Evolutionary conservation across 2,797 vertebrate genomes (phyloP), one percentile per base, ranked within the genome.

Genomic region (Arnoldichthys spilopterus): DNA sequence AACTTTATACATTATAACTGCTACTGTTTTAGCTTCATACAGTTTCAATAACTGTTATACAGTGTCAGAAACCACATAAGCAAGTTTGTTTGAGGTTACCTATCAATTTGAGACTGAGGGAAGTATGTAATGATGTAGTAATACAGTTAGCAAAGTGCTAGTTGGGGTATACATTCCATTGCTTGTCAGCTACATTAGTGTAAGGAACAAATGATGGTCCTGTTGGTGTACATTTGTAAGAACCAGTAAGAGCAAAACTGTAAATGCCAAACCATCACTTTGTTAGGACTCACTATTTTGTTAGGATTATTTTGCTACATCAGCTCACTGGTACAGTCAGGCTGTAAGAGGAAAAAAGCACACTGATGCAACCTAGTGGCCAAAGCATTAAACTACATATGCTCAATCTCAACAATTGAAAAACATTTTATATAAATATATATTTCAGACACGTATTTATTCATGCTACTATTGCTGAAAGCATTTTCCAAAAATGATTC

Each of bases 291-390:
- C 4, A 20, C 6, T 12, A 2, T 45, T 30, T 22, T 34, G 11
- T 1, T 26, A 13, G 56, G 24, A 28, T 26, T 8, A n/a, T 2
- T 22, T 34, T 70, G 66, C 67, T 30, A 32, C 28, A 51, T 70
- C 32, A 72, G 51, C 20, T 22, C 6, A 22, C 37, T 34, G 8
- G 4, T 37, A n/a, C 16, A 16, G 32, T 8, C 62, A 30, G 7
- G 13, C 15, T 51, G 43, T 18, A 30, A 6, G 20, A 7, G 7
- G n/a, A 12, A 28, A 56, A 7, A 56, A 64, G 45, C 20, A 37
- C 61, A 68, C 47, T 62, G 58, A 12, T 9, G 72, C 72, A 22
- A 22, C 45, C 78, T 74, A 16, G 40, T 74, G 71, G 53, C 24
- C 28, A 72, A 28, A 54, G 5, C 13, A 22, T 15, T 4, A 13